Evolutionary conservation across 2,888 invertebrate genomes (phyloP).

Genomic region (Cephus pygmeus): DNA sequence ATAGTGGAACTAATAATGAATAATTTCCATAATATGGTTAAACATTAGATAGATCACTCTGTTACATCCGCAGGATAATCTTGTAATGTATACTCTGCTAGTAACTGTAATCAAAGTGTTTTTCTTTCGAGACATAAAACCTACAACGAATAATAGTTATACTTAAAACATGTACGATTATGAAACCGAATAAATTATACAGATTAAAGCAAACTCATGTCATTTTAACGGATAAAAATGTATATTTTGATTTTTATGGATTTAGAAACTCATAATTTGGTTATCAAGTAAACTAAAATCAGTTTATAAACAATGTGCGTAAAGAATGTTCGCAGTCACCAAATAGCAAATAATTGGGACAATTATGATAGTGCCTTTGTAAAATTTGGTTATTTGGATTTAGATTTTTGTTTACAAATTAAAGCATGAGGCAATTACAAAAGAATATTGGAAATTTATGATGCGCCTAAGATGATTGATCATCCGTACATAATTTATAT

Average conservation of each 20-base stretch:
- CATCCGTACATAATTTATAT: not conserved
- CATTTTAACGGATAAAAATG: not conserved
- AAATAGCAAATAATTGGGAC: too few species aligned
- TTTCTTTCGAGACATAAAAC: not conserved
- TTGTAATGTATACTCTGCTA: not conserved
- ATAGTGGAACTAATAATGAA: slow-evolving; percentile 2
- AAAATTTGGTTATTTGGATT: not conserved
- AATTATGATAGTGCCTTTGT: too few species aligned
- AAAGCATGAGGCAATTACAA: not conserved
- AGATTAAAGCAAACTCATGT: not conserved
- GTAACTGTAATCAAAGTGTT: not conserved
- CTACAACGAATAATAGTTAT: too few species aligned
- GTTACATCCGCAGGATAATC: not conserved
- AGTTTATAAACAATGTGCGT: too few species aligned
- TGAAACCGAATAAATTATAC: not conserved
- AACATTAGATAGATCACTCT: not conserved
- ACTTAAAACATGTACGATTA: not conserved
- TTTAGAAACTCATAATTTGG: too few species aligned
- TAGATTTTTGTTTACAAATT: not conserved
- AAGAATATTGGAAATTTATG: not conserved
- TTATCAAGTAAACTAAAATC: too few species aligned
- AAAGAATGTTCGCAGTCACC: too few species aligned
- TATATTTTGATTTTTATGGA: not conserved
- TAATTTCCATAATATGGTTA: not conserved
- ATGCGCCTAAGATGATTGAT: not conserved